Evolutionary conservation across 2,888 invertebrate species (phyloP).

Genomic region (Drosophila picticornis): DNA sequence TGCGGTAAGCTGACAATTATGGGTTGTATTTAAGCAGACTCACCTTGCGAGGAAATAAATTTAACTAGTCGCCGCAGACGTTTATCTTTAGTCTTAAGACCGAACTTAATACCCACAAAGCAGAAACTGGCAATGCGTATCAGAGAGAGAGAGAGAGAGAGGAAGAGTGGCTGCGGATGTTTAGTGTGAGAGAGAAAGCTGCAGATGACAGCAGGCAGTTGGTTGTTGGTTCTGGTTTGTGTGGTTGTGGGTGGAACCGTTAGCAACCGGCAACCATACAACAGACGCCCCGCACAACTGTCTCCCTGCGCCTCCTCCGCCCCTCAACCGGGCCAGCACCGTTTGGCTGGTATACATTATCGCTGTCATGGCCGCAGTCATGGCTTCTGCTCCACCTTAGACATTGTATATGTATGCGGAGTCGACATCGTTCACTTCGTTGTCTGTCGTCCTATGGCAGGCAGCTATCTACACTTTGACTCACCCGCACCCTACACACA

Average conservation of each 20-base stretch:
- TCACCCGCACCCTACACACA: slow-evolving; percentile 60
- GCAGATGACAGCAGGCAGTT: slow-evolving; percentile 44
- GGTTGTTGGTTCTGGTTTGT: slow-evolving; percentile 41
- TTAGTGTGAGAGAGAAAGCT: slow-evolving; percentile 33
- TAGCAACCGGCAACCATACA: slow-evolving; percentile 60
- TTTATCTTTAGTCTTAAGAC: slow-evolving; percentile 72
- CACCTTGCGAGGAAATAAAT: slow-evolving; percentile 4
- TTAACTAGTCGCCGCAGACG: slow-evolving; percentile 38
- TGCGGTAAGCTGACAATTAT: slow-evolving; percentile 5
- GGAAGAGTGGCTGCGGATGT: background rate
- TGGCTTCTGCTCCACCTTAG: slow-evolving; percentile 84
- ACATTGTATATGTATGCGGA: slow-evolving; percentile 64
- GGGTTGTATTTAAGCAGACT: slow-evolving; percentile 1
- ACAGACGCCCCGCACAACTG: slow-evolving; percentile 11
- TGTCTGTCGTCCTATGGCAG: slow-evolving; percentile 80
- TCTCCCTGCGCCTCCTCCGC: background rate
- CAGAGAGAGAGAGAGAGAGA: slow-evolving; percentile 18
- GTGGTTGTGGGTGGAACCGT: slow-evolving; percentile 38
- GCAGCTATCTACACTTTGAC: slow-evolving; percentile 76
- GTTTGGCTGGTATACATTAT: slow-evolving; percentile 70
- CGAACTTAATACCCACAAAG: slow-evolving; percentile 79
- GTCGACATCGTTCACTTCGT: slow-evolving; percentile 73
- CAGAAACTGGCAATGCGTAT: slow-evolving; percentile 9
- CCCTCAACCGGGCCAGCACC: slow-evolving; percentile 4
- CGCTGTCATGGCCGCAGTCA: slow-evolving; percentile 83